Base-by-base conservation (phyloP, 1,140 invertebrate species). In the Drosophila mojavensis region DNA sequence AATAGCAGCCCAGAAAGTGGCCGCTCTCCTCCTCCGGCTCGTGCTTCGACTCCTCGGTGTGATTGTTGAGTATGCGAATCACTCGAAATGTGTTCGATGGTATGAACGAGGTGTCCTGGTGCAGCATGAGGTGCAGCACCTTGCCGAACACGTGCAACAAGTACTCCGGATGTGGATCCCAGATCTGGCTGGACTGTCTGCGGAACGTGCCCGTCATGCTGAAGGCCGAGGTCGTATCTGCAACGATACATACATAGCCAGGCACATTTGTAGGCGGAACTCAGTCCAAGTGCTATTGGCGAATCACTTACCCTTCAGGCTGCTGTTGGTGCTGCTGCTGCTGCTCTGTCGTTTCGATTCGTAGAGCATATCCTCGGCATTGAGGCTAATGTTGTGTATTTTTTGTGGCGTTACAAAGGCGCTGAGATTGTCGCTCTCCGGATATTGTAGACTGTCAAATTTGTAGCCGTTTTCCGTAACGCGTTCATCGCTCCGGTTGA, bases 141-240 rank as follows among this genome's bases (percentile, higher is more conserved):
- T 89, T 92, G 0, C 94, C 95, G 77, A 96, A 96, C 9, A 94
- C 95, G 6, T 93, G 92, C 43, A 96, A 95, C 75, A 94, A 93
- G 73, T 96, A 96, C 65, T 95, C 93, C 2, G 95, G 96, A 93
- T 96, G 95, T 13, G 95, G 95, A 90, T 96, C 95, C 95, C 96
- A 96, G 17, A 95, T 92, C 82, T 94, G 91, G 10, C 94, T 94
- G 17, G 92, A 93, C 59, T 93, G 93, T 60, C 94, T 94, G 20
- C 95, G 93, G 81, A 95, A 96, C 78, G 95, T 95, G 5, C 95
- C 95, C 41, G 92, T 92, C 76, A 78, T 82, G 60, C 78, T 90
- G 56, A 92, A 91, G 28, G 91, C 88, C 5, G 90, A 78, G 6
- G 77, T 77, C 7, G 75, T 76, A 51, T 90, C 91, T 92, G 47